Conservation (phyloP, 2,797 vertebrate genomes). For the Strix occidentalis region DNA sequence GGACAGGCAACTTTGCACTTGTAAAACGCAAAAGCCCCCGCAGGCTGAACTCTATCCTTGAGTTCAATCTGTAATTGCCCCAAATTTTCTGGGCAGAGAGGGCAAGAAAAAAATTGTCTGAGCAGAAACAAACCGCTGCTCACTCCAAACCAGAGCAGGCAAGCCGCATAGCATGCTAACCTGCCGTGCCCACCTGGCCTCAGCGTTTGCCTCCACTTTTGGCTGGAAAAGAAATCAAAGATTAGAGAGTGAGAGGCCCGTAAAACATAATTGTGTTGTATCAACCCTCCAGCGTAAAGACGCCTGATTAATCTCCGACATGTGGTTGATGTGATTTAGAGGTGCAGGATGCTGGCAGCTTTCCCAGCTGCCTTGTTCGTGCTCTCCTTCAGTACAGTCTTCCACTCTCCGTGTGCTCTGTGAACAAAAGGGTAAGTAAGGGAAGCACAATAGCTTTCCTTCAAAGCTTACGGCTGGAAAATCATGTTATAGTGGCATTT, state of each 20-base stretch:
- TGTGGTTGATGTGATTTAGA: constrained; percentile 10
- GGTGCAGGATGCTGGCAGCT: constrained; percentile 1
- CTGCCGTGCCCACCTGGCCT: background rate
- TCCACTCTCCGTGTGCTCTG: background rate
- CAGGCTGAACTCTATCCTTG: background rate
- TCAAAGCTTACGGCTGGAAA: background rate
- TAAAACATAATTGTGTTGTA: background rate
- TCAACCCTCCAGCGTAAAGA: background rate
- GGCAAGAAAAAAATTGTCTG: background rate
- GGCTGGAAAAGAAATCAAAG: background rate
- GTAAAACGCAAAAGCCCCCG: background rate
- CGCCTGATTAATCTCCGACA: background rate
- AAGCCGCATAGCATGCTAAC: background rate
- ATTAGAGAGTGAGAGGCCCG: background rate
- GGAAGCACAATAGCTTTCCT: background rate
- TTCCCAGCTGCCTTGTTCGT: background rate
- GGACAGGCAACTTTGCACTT: background rate
- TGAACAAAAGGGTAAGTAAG: background rate
- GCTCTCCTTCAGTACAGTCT: background rate
- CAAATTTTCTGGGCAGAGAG: background rate
- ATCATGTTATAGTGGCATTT: background rate
- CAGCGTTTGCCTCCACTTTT: background rate
- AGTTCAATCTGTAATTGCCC: background rate
- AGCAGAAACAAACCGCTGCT: background rate
- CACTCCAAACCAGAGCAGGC: background rate